Evolutionary conservation across 1,140 invertebrate species (phyloP).

Genomic region (Trachymyrmex cornetzi): DNA sequence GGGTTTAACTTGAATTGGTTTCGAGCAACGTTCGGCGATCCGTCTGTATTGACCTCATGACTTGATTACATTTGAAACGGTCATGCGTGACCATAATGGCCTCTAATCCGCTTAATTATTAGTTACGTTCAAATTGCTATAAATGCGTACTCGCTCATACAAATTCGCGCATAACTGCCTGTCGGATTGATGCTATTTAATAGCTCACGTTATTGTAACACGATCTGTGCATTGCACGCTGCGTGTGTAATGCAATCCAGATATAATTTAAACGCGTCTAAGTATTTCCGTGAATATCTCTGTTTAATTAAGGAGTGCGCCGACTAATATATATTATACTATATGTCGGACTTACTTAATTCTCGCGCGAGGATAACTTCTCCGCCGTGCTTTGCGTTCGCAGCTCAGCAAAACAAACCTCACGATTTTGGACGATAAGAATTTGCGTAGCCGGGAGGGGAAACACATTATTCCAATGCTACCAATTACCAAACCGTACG

Average conservation of each 20-base stretch:
- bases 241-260: slow-evolving; percentile 18
- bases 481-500: slow-evolving; percentile 31
- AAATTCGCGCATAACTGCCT: slow-evolving; percentile 39
- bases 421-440: not conserved
- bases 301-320: not conserved
- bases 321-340: not conserved
- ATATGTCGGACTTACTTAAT: not conserved
- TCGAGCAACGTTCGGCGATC: slow-evolving; percentile 17
- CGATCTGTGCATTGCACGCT: not conserved
- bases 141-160: slow-evolving; percentile 50
- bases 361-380: not conserved
- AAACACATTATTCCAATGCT: slow-evolving; percentile 27
- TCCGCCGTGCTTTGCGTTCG: not conserved
- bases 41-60: slow-evolving; percentile 60
- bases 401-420: not conserved
- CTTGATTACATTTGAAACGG: slow-evolving; percentile 68
- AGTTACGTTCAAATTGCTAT: slow-evolving; percentile 63
- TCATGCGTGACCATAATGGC: slow-evolving; percentile 61
- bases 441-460: not conserved
- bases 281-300: slow-evolving; percentile 9
- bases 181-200: slow-evolving; percentile 35
- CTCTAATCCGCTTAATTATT: slow-evolving; percentile 71
- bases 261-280: slow-evolving; percentile 13
- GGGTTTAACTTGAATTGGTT: slow-evolving; percentile 3
- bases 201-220: slow-evolving; percentile 36